These are phyloP conservation scores for Cephus sareptanus DNA, from an alignment of 2,888 invertebrate species.

Conservation along the genomic window DNA sequence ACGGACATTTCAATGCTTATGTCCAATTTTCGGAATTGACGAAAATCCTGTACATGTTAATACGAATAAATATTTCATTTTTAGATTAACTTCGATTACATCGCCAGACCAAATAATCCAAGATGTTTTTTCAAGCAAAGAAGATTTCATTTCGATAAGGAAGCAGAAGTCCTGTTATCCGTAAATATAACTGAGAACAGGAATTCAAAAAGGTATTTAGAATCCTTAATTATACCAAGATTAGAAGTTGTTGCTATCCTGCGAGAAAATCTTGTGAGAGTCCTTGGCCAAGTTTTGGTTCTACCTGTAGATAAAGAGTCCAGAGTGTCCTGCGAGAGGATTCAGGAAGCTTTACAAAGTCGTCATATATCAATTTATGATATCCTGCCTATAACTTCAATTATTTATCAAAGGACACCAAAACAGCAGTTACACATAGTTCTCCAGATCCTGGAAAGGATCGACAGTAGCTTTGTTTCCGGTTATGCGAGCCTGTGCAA, in stretches of 20 bases:
- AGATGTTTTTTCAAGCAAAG: too few relatives aligned
- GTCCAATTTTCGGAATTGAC: too few relatives aligned
- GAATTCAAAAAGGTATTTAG: too few relatives aligned
- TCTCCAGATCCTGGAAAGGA: constrained; percentile 20
- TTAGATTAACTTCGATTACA: too few relatives aligned
- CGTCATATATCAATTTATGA: constrained; percentile 21
- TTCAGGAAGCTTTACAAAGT: constrained; percentile 17
- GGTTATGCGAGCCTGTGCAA: constrained; percentile 20
- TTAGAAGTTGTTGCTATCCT: constrained; percentile 18
- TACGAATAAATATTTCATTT: too few relatives aligned
- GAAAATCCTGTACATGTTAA: too few relatives aligned
- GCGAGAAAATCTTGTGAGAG: constrained; percentile 19
- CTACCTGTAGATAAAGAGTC: constrained; percentile 15
- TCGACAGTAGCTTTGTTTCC: constrained; percentile 16
- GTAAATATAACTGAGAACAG: too few relatives aligned
- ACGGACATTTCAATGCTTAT: too few relatives aligned
- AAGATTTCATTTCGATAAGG: too few relatives aligned
- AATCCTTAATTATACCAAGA: neutral
- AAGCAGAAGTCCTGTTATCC: too few relatives aligned
- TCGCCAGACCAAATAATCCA: too few relatives aligned
- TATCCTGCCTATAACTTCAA: constrained; percentile 14
- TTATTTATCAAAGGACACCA: constrained; percentile 8
- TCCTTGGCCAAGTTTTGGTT: constrained; percentile 20
- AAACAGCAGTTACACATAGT: constrained; percentile 16
- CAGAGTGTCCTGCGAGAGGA: constrained; percentile 18